Evolutionary conservation across 2,113 vertebrate species (phyloP), one percentile per base, ranked within the genome.

Genomic region (Lampris megalopsis): DNA sequence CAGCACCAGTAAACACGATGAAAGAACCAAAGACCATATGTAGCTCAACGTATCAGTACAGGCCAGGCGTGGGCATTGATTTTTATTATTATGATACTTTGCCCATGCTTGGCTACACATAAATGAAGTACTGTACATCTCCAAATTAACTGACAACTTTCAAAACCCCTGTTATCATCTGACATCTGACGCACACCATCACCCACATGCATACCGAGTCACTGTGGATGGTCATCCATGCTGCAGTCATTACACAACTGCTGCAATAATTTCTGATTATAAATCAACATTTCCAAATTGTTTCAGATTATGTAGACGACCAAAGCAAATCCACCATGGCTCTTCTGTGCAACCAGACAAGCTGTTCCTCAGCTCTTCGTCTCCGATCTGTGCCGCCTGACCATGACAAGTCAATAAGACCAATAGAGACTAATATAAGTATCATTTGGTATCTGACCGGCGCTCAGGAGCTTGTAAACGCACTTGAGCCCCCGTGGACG

Each of bases 281-380:
- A 65, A 3, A 37, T 36, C 36, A 58, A 68, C 63, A 68, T 7
- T 7, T 45, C 43, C 7, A 45, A 45, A 4, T 13, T 53, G 50
- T n/a, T n/a, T n/a, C 5, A 4, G 11, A n/a, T 3, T 13, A 53
- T 53, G 50, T 63, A 42, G 65, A 56, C 43, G 67, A 35, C 75
- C 41, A 50, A 59, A 48, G 56, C 68, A 73, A 49, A 65, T 10
- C 68, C n/a, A 56, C 13, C 24, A 47, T 45, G 67, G 37, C 41
- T 1, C 5, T 42, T 52, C 47, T 36, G 24, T 0, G 47, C 41
- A 57, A 13, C 10, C 43, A 10, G 48, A 59, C 63, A 58, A 41
- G 62, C 65, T 64, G 77, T 38, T 77, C 48, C 52, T 71, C 62
- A 61, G 11, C 58, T 57, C 58, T 50, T 24, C 41, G 43, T 48